These are phyloP conservation scores for Pelagia noctiluca DNA, from an alignment of 30 jellyfish, hydroid and myxozoan species.

Conservation along the genomic window DNA sequence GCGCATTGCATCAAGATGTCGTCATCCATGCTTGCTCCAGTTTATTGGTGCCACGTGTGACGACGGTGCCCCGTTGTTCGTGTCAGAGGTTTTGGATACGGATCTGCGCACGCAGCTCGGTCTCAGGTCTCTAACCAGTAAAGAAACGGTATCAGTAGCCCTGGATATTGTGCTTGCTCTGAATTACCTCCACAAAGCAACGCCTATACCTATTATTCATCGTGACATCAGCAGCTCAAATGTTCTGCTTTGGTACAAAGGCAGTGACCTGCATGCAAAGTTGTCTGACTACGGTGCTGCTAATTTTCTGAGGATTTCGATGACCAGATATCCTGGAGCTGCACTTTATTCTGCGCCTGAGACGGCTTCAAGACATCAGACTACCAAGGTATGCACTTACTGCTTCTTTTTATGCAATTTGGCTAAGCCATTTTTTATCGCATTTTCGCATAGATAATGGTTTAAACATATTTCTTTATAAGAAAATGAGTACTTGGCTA, in stretches of 20 bases:
- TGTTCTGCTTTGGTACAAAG: slow-evolving; percentile 75
- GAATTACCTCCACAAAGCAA: slow-evolving; percentile 77
- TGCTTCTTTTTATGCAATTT: neutral
- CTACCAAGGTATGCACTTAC: slow-evolving; percentile 73
- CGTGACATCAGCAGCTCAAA: slow-evolving; percentile 96
- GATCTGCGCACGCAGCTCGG: slow-evolving; percentile 78
- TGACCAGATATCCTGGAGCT: slow-evolving; percentile 95
- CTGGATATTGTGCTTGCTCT: slow-evolving; percentile 82
- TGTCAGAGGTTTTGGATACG: slow-evolving; percentile 81
- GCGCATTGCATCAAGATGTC: slow-evolving; percentile 95
- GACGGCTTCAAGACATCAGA: slow-evolving; percentile 83
- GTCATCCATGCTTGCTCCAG: slow-evolving; percentile 97
- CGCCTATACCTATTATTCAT: slow-evolving; percentile 88
- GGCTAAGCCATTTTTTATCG: neutral
- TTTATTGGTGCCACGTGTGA: slow-evolving; percentile 96
- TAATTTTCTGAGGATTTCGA: slow-evolving; percentile 83
- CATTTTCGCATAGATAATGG: no score
- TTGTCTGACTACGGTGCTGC: slow-evolving; percentile 98
- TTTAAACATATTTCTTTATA: no score
- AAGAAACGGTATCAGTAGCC: slow-evolving; percentile 62
- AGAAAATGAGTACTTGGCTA: no score
- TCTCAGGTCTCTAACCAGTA: slow-evolving; percentile 30
- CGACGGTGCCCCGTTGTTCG: slow-evolving; percentile 92
- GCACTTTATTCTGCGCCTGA: slow-evolving; percentile 96
- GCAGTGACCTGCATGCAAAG: slow-evolving; percentile 82